A percentile compares a stretch with the other conserved stretches of the same genome.
These are phyloP conservation scores for Oscheius sp. DNA, from an alignment of 2,888 invertebrate genomes.

Conservation along the genomic window DNA sequence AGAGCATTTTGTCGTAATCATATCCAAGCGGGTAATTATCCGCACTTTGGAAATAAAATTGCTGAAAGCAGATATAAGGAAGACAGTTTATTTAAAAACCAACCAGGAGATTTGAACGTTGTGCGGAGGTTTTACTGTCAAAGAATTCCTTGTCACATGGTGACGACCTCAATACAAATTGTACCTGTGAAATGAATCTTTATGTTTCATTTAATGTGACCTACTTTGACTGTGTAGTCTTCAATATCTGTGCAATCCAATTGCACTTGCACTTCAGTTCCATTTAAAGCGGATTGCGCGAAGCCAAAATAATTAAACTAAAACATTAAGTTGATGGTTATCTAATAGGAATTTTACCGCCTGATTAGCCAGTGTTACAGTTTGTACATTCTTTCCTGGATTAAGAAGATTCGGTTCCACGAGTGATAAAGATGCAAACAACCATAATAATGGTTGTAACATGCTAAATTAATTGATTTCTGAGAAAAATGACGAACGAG, in stretches of 20 bases:
- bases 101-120: constrained; percentile 20
- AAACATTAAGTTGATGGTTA: constrained; percentile 24
- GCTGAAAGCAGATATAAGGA: constrained; percentile 39
- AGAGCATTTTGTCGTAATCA: constrained; percentile 58
- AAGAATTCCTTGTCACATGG: constrained; percentile 73
- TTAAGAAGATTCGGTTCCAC: constrained; percentile 6
- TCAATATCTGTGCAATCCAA: constrained; percentile 61
- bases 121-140: constrained; percentile 46
- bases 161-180: constrained; percentile 68
- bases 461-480: neutral
- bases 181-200: constrained; percentile 47
- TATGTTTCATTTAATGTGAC: neutral
- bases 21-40: constrained; percentile 63
- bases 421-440: neutral
- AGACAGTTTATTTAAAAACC: neutral
- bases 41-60: constrained; percentile 61
- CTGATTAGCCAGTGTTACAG: constrained; percentile 19
- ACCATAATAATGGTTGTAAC: constrained; percentile 12
- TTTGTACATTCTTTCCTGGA: constrained; percentile 15
- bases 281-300: constrained; percentile 69
- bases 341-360: neutral
- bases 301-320: constrained; percentile 70
- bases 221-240: constrained; percentile 62
- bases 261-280: constrained; percentile 68
- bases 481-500: too few relatives aligned